phyloP scores from a whole-genome alignment of 2,797 vertebrate species.

The Enteromius argenteus region DNA sequence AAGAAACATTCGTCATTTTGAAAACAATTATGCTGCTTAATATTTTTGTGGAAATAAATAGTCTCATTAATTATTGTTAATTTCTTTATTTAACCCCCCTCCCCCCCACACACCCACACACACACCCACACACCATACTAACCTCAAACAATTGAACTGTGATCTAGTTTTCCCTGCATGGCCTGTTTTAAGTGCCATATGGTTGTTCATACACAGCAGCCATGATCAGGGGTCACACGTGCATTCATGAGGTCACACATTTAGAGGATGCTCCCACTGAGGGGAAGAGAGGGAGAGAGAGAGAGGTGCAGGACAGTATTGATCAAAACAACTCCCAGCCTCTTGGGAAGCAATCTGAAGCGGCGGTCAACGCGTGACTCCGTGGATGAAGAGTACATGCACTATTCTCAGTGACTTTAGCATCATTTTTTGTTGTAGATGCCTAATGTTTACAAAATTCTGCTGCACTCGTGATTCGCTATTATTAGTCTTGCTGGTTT shows the following conservation, averaged over 20 bases:
- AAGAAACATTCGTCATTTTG: background rate
- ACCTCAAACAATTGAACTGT: background rate
- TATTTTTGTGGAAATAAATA: too few species aligned
- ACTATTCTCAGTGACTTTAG: background rate
- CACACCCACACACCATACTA: background rate
- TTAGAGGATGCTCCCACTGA: constrained; percentile 14
- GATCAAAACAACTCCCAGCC: constrained; percentile 19
- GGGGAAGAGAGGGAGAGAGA: constrained; percentile 7
- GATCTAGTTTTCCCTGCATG: background rate
- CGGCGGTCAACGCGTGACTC: background rate
- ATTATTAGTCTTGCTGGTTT: background rate
- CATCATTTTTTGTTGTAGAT: background rate
- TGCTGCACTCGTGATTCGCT: background rate
- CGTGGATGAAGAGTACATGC: background rate
- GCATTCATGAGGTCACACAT: constrained; percentile 17
- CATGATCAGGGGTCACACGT: background rate
- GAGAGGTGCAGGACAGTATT: constrained; percentile 18
- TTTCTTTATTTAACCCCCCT: too few species aligned
- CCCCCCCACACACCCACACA: too few species aligned
- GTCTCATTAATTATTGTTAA: too few species aligned
- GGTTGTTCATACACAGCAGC: background rate
- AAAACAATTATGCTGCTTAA: too few species aligned
- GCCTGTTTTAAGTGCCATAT: background rate
- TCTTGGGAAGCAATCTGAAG: constrained; percentile 13
- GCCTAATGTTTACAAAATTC: background rate